Conservation (phyloP, 2,113 vertebrate species). For the Lasiurus borealis region DNA sequence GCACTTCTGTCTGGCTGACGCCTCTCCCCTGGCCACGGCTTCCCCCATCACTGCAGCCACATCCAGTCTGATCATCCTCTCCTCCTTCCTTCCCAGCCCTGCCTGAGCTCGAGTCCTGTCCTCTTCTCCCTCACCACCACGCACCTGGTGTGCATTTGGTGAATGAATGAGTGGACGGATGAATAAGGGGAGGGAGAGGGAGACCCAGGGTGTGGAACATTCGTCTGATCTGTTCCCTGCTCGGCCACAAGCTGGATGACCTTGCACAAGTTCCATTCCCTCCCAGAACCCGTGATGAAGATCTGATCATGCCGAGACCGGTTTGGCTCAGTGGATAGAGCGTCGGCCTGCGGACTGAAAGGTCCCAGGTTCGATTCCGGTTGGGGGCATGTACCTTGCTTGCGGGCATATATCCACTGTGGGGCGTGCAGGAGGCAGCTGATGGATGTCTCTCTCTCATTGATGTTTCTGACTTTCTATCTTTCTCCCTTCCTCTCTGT, state of each 20-base stretch:
- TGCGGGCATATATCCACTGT: no score
- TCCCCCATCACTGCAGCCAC: neutral
- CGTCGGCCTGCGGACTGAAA: no score
- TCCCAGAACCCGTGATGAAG: neutral
- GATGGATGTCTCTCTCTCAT: no score
- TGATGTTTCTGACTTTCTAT: no score
- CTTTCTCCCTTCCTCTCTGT: no score
- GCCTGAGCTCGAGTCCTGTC: fast-evolving
- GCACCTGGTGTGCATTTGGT: fast-evolving
- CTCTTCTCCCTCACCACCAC: neutral
- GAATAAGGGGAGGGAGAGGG: neutral
- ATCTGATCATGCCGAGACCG: no score
- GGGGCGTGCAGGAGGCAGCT: no score
- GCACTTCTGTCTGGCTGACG: neutral
- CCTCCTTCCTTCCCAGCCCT: neutral
- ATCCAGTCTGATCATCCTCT: neutral
- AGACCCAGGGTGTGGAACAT: neutral
- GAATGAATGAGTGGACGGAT: neutral
- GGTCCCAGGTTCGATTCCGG: no score
- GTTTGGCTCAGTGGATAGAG: no score
- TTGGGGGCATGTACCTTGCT: no score
- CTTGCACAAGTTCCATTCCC: neutral
- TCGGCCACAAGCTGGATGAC: neutral
- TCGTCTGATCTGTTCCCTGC: no score
- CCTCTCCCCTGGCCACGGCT: no score